Conservation (phyloP, 2,113 vertebrate genomes). For the Ptilonorhynchus violaceus region DNA sequence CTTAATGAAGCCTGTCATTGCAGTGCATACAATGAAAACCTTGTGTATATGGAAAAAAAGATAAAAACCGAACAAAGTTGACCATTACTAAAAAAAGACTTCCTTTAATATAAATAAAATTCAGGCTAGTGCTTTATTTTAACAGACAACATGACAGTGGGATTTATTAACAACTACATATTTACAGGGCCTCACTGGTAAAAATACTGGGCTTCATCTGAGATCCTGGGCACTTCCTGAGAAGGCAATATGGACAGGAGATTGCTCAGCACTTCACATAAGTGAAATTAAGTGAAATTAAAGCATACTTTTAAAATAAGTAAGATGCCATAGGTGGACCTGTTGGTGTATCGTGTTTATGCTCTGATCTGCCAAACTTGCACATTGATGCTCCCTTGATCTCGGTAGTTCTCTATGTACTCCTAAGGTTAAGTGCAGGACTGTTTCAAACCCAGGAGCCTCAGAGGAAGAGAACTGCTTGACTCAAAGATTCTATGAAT, state of each 20-base stretch:
- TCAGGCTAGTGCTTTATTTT: constrained; percentile 43
- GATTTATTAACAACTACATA: constrained; percentile 60
- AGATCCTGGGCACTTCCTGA: constrained; percentile 44
- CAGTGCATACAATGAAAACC: neutral
- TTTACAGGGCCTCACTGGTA: constrained; percentile 57
- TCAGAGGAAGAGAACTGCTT: neutral
- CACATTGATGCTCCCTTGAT: neutral
- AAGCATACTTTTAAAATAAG: neutral
- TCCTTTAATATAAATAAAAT: constrained; percentile 66
- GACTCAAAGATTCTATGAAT: neutral
- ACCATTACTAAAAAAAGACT: neutral
- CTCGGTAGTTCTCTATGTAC: neutral
- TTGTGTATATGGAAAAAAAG: neutral
- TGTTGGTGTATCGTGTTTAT: neutral
- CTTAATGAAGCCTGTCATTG: constrained; percentile 21
- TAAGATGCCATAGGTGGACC: neutral
- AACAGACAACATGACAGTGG: constrained; percentile 26
- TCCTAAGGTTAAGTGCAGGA: neutral
- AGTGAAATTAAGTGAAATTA: neutral
- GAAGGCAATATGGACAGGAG: neutral
- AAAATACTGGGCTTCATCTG: neutral
- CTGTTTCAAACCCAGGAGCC: neutral
- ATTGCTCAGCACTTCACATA: neutral
- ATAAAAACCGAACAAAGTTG: neutral
- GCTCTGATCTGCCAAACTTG: neutral